These are phyloP conservation scores for Xyrichtys novacula DNA, from an alignment of 2,797 vertebrate species.

Conservation along the genomic window DNA sequence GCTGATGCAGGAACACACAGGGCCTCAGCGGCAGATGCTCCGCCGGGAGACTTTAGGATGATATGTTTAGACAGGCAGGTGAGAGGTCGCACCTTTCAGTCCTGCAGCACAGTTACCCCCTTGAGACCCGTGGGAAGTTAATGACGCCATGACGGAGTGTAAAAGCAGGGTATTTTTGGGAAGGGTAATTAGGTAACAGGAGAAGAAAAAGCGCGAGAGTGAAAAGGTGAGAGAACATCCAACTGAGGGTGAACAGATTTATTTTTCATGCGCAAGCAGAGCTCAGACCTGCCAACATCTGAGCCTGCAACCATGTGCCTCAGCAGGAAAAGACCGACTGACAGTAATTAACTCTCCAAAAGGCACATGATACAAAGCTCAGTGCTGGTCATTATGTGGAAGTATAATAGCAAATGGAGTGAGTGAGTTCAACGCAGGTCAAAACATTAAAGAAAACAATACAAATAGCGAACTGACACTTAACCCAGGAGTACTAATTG, in stretches of 20 bases:
- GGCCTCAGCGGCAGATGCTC: slow-evolving; percentile 27
- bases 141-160: slow-evolving; percentile 35
- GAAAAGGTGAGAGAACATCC: slow-evolving; percentile 11
- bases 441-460: neutral
- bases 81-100: slow-evolving; percentile 44
- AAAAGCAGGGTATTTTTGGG: slow-evolving; percentile 36
- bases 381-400: neutral
- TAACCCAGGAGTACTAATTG: neutral
- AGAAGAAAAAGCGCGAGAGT: slow-evolving; percentile 19
- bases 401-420: neutral
- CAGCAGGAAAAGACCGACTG: neutral
- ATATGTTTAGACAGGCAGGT: slow-evolving; percentile 45
- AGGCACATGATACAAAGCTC: neutral
- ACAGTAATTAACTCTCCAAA: neutral
- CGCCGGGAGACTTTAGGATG: slow-evolving; percentile 29
- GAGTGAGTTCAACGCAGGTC: neutral
- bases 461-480: neutral
- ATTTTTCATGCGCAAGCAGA: slow-evolving; percentile 18
- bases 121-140: slow-evolving; percentile 25
- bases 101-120: slow-evolving; percentile 6
- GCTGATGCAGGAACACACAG: slow-evolving; percentile 3
- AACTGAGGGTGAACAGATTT: slow-evolving; percentile 7
- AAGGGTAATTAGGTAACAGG: slow-evolving; percentile 35
- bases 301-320: neutral
- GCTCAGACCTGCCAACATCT: slow-evolving; percentile 8